Percentiles rank a stretch among this genome's conserved stretches.
phyloP scores from a whole-genome alignment of 1,140 invertebrate species.

The Lordiphosa stackelbergi region DNA sequence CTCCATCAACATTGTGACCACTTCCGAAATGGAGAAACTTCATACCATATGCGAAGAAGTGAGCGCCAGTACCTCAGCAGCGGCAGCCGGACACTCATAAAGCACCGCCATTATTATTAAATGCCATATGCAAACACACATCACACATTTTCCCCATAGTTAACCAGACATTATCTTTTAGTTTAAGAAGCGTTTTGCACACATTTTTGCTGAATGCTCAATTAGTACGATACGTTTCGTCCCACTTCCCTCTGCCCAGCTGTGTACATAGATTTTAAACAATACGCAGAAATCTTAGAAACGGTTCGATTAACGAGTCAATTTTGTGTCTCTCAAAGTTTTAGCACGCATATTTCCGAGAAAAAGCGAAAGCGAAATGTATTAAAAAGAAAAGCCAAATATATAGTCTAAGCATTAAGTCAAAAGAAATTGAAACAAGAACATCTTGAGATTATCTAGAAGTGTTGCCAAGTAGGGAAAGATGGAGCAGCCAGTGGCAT shows the following conservation, averaged over 20 bases:
- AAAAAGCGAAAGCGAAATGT: conserved; percentile 39
- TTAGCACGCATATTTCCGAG: conserved; percentile 51
- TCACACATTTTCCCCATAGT: conserved; percentile 24
- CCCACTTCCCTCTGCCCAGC: conserved; percentile 5
- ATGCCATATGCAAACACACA: conserved; percentile 24
- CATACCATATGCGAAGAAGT: conserved; percentile 76
- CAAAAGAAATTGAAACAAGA: conserved; percentile 44
- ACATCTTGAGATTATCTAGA: conserved; percentile 61
- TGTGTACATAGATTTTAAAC: conserved; percentile 62
- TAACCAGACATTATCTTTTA: conserved; percentile 38
- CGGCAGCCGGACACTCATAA: conserved; percentile 45
- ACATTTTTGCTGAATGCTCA: conserved; percentile 63
- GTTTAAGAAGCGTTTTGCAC: conserved; percentile 54
- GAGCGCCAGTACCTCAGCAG: conserved; percentile 55
- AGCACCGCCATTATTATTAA: neutral
- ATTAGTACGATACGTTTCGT: conserved; percentile 34
- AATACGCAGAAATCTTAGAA: conserved; percentile 29
- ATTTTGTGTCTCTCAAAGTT: conserved; percentile 59
- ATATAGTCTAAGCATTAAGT: conserved; percentile 60
- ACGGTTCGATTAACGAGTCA: conserved; percentile 60
- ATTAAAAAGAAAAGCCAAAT: conserved; percentile 65
- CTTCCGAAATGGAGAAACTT: conserved; percentile 70
- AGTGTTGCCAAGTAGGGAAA: conserved; percentile 60
- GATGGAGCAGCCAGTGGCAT: conserved; percentile 49
- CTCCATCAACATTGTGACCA: conserved; percentile 86